Conservation (phyloP, 30 jellyfish, hydroid and myxozoan species). For the Pseudorhiza aurosa region DNA sequence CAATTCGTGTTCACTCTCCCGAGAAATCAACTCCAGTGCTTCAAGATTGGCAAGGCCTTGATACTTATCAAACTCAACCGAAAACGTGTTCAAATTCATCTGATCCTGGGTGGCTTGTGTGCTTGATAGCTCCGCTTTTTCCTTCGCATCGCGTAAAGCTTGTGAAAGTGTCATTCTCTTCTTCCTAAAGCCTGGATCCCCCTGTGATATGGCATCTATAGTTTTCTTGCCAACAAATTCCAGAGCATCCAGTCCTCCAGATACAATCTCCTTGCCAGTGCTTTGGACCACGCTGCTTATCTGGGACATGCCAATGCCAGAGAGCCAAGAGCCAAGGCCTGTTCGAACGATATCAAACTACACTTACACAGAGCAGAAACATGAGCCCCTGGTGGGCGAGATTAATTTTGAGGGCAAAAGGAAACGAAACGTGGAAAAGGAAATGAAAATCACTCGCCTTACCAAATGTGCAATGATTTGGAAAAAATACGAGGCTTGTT, state of each 20-base stretch:
- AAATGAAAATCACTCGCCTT: no score
- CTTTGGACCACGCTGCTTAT: slow-evolving; percentile 75
- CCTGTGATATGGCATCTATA: slow-evolving; percentile 80
- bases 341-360: no score
- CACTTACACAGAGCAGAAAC: no score
- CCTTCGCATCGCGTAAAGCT: slow-evolving; percentile 83
- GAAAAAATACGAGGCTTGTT: no score
- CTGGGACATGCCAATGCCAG: slow-evolving; percentile 65
- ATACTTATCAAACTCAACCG: slow-evolving; percentile 72
- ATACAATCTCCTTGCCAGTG: slow-evolving; percentile 82
- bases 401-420: no score
- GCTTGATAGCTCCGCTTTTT: slow-evolving; percentile 36
- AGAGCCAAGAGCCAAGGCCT: slow-evolving; percentile 90
- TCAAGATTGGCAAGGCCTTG: slow-evolving; percentile 91
- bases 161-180: slow-evolving; percentile 71
- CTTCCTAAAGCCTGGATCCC: slow-evolving; percentile 95
- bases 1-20: slow-evolving; percentile 80
- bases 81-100: slow-evolving; percentile 27
- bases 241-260: slow-evolving; percentile 93
- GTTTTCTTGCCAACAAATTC: slow-evolving; percentile 98
- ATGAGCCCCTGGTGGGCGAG: no score
- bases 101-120: not conserved
- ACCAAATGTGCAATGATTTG: no score
- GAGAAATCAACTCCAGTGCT: slow-evolving; percentile 92
- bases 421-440: no score